These are phyloP conservation scores for Halocynthia roretzi DNA, from an alignment of 23 tunicate species.

Conservation along the genomic window DNA sequence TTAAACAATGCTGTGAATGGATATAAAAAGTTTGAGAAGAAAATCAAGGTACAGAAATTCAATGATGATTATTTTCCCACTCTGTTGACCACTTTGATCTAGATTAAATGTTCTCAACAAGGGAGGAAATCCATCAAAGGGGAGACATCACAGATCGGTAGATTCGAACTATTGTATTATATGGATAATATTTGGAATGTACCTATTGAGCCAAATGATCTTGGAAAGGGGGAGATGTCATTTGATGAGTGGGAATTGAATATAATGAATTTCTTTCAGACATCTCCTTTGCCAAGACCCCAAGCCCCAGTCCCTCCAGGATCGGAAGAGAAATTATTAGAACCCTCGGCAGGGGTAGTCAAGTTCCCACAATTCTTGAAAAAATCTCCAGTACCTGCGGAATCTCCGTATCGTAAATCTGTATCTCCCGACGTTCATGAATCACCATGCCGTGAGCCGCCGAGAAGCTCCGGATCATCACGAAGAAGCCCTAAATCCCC, in stretches of 20 bases:
- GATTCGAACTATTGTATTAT: background rate
- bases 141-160: background rate
- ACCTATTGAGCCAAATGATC: too few relatives aligned
- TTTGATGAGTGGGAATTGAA: too few relatives aligned
- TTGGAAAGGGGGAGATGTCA: too few relatives aligned
- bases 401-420: constrained; percentile 1
- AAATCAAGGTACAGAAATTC: constrained; percentile 4
- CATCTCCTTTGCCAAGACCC: constrained; percentile 23
- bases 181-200: too few relatives aligned
- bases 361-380: too few relatives aligned
- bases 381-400: constrained; percentile 7
- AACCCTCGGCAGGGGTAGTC: constrained; percentile 3
- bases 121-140: background rate
- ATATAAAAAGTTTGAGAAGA: constrained; percentile 39
- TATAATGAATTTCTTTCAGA: background rate
- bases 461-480: background rate
- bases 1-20: constrained; percentile 77
- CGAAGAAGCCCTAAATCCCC: background rate
- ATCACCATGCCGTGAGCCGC: background rate
- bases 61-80: background rate
- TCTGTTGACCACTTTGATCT: background rate
- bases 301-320: constrained; percentile 25
- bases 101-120: too few relatives aligned
- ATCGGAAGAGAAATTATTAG: constrained; percentile 9
- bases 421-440: background rate